Conservation (phyloP, 2,113 vertebrate genomes). For the Leiothrix lutea region DNA sequence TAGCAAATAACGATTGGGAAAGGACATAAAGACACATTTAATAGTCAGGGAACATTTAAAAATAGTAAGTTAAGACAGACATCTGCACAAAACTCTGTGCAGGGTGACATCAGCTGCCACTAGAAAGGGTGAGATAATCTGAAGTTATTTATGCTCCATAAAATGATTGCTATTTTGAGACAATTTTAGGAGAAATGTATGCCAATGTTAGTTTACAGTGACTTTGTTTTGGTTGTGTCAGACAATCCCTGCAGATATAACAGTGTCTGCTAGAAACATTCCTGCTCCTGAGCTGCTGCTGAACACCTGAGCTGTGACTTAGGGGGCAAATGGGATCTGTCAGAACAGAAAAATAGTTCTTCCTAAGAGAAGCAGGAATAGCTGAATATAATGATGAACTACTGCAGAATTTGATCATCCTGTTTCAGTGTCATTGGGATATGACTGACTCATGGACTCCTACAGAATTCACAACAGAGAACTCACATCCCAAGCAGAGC, state of each 20-base stretch:
- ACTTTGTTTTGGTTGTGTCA: background rate
- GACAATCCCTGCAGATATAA: background rate
- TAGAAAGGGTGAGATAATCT: background rate
- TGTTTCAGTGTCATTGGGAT: background rate
- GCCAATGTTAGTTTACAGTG: background rate
- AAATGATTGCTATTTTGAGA: slow-evolving; percentile 15
- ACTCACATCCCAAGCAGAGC: background rate
- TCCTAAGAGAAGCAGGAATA: background rate
- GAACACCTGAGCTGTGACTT: background rate
- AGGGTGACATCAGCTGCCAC: slow-evolving; percentile 1
- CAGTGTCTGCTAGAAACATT: background rate
- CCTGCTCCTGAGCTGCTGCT: background rate
- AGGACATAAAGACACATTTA: background rate
- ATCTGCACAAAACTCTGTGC: background rate
- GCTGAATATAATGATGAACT: background rate
- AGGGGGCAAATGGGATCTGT: background rate
- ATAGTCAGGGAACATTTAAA: slow-evolving; percentile 6
- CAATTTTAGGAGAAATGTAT: background rate
- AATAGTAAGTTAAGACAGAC: slow-evolving; percentile 7
- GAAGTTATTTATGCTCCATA: background rate
- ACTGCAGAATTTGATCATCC: background rate
- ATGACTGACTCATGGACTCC: background rate
- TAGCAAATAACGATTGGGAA: background rate
- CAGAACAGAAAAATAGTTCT: background rate
- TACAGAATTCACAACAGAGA: background rate